A percentile compares a stretch with the other conserved stretches of the same genome.
These are phyloP conservation scores for Phenacoccus solenopsis DNA, from an alignment of 1,140 invertebrate species.

Conservation along the genomic window DNA sequence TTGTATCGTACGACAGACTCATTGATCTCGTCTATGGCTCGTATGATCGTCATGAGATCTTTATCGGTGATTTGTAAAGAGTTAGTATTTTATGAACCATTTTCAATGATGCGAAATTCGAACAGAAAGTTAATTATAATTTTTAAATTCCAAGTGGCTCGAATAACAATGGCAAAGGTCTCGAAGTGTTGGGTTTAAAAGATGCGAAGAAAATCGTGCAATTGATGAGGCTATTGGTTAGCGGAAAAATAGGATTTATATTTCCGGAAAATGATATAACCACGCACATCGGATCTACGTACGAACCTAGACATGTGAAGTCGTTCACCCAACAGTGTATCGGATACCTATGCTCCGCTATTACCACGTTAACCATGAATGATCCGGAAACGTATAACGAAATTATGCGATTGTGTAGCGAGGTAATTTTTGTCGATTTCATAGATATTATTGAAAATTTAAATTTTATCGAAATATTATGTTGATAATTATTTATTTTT, in stretches of 20 bases:
- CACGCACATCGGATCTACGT: not conserved
- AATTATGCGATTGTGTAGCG: slow-evolving; percentile 46
- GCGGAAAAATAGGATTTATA: slow-evolving; percentile 37
- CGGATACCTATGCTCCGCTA: slow-evolving; percentile 41
- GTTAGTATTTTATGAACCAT: not conserved
- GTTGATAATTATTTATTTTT: not conserved
- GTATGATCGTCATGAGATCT: slow-evolving; percentile 1
- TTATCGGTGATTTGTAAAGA: not conserved
- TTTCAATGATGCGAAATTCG: not conserved
- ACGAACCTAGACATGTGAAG: slow-evolving; percentile 21
- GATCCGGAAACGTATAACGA: slow-evolving; percentile 41
- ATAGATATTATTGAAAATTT: no score
- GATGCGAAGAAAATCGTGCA: slow-evolving; percentile 46
- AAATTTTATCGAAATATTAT: no score
- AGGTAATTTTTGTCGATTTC: slow-evolving; percentile 34
- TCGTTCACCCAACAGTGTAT: slow-evolving; percentile 34
- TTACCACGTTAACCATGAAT: slow-evolving; percentile 42
- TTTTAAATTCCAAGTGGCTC: slow-evolving; percentile 33
- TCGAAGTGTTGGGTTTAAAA: slow-evolving; percentile 44
- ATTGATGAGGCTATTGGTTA: slow-evolving; percentile 48
- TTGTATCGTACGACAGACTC: not conserved
- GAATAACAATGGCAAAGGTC: slow-evolving; percentile 38
- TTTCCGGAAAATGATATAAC: not conserved
- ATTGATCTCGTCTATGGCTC: not conserved
- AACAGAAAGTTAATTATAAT: slow-evolving; percentile 10